A percentile compares a stretch with the other conserved stretches of the same genome.
Conservation (phyloP, 2,888 invertebrate genomes). For the Lamproptera curius region DNA sequence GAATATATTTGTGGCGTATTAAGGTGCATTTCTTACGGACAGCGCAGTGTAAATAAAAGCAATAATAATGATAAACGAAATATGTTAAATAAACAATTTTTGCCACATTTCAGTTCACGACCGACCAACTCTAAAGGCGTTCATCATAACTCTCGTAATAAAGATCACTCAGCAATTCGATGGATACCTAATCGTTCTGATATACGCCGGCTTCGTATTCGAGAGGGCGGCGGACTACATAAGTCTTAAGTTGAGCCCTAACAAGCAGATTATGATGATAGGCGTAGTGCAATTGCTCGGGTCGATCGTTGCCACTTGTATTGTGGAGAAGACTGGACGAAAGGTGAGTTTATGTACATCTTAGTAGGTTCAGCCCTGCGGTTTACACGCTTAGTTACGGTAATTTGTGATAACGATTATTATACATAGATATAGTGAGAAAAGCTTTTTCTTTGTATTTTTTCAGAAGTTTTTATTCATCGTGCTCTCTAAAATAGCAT, state of each 20-base stretch:
- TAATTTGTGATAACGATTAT: no score
- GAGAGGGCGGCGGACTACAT: slow-evolving; percentile 56
- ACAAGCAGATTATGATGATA: slow-evolving; percentile 67
- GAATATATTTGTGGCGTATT: no score
- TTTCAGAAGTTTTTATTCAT: no score
- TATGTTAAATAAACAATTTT: no score
- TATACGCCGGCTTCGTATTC: slow-evolving; percentile 65
- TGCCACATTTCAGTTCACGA: slow-evolving; percentile 56
- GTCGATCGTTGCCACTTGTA: slow-evolving; percentile 55
- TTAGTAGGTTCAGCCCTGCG: no score
- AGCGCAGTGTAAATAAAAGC: no score
- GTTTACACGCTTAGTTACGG: no score
- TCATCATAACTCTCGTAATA: slow-evolving; percentile 63
- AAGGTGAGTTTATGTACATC: slow-evolving; percentile 45
- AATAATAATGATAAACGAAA: no score
- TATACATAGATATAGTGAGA: no score
- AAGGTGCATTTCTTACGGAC: no score
- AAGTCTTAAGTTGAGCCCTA: slow-evolving; percentile 53
- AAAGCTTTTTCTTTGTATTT: no score
- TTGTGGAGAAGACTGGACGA: slow-evolving; percentile 67
- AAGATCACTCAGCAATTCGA: slow-evolving; percentile 70
- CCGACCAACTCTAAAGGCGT: slow-evolving; percentile 61
- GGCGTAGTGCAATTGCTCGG: slow-evolving; percentile 61
- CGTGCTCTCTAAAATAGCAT: no score
- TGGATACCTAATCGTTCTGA: slow-evolving; percentile 67